phyloP scores from a whole-genome alignment of 2,797 vertebrate species.

The Sciaenops ocellatus region DNA sequence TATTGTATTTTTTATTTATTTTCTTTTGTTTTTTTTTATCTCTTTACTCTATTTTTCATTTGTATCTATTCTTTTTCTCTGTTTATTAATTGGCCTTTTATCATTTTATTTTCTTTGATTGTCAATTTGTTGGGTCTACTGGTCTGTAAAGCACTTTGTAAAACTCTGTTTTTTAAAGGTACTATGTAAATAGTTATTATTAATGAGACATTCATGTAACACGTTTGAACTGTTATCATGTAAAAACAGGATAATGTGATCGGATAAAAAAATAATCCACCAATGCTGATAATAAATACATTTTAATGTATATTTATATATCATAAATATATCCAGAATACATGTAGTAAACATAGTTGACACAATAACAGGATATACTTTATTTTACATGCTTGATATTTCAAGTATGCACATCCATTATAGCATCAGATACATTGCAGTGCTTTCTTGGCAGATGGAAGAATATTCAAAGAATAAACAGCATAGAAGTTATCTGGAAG shows the following conservation, averaged over 20 bases:
- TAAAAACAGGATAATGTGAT: background rate
- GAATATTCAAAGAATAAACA: slow-evolving; percentile 71
- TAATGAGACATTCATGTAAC: background rate
- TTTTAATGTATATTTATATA: slow-evolving; percentile 63
- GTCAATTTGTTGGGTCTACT: no score
- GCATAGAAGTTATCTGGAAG: slow-evolving; percentile 75
- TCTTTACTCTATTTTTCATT: no score
- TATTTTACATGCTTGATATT: slow-evolving; percentile 64
- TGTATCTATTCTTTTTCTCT: no score
- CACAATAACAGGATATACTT: slow-evolving; percentile 57
- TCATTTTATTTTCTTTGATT: no score
- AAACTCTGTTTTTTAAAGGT: no score
- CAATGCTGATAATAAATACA: slow-evolving; percentile 57
- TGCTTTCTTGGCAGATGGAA: slow-evolving; percentile 73
- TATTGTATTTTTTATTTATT: no score
- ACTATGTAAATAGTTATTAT: no score
- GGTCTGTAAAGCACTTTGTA: no score
- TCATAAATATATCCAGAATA: slow-evolving; percentile 69
- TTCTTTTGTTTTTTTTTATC: no score
- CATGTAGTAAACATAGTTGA: slow-evolving; percentile 61
- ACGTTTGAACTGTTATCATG: background rate
- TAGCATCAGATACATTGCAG: slow-evolving; percentile 69
- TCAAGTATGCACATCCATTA: slow-evolving; percentile 74
- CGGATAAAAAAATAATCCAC: background rate
- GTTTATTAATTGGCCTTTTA: no score